Conservation (phyloP, 2,113 vertebrate genomes). For the Sceloporus tristichus region DNA sequence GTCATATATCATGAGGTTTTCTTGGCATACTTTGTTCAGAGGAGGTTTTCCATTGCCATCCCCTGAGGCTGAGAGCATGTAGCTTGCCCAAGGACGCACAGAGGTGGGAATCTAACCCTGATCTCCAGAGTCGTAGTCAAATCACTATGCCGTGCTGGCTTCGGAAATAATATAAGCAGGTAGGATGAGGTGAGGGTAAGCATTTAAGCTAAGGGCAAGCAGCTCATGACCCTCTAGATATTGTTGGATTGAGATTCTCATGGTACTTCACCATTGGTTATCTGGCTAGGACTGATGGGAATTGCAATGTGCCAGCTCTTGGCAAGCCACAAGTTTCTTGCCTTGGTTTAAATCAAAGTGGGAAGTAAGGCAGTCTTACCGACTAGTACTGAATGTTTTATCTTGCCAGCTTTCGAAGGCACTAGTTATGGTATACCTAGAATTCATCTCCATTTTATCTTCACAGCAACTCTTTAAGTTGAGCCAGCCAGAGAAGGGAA, state of each 20-base stretch:
- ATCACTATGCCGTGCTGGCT: neutral
- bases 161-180: neutral
- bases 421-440: neutral
- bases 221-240: neutral
- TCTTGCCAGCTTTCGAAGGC: neutral
- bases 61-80: no score
- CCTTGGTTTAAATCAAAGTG: neutral
- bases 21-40: no score
- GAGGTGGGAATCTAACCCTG: no score
- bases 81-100: no score
- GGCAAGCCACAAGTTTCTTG: neutral
- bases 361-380: neutral
- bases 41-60: no score
- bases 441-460: neutral
- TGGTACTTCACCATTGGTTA: neutral
- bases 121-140: no score
- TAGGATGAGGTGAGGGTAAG: no score
- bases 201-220: neutral
- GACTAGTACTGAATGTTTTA: neutral
- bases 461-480: neutral
- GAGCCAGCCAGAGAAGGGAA: neutral
- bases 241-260: neutral
- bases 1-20: no score
- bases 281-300: neutral
- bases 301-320: neutral